phyloP scores from a whole-genome alignment of 2,113 vertebrate genomes.

The Machaerirhynchus nigripectus region DNA sequence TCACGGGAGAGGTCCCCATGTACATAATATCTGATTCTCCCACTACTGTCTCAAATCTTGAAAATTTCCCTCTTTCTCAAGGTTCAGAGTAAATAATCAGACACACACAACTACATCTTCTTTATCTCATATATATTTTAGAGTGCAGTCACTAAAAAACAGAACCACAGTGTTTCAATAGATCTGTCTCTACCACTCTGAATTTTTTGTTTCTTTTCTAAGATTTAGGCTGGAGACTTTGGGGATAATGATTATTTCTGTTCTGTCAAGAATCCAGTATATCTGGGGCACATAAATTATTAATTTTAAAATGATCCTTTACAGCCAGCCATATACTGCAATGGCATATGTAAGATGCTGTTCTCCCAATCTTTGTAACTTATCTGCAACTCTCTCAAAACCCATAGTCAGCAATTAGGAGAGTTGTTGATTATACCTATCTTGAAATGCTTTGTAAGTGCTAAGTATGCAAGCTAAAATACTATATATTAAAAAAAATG shows the following conservation, averaged over 20 bases:
- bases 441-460: background rate
- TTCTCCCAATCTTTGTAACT: background rate
- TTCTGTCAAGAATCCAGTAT: background rate
- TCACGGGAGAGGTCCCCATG: background rate
- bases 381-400: background rate
- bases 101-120: background rate
- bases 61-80: background rate
- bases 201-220: background rate
- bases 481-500: background rate
- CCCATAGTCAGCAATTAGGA: background rate
- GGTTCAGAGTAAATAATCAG: background rate
- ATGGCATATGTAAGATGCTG: background rate
- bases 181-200: background rate
- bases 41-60: background rate
- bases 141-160: background rate
- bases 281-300: constrained; percentile 54
- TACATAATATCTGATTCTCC: background rate
- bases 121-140: background rate
- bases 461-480: background rate
- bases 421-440: background rate
- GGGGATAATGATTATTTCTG: background rate
- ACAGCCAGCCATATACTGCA: background rate
- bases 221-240: background rate
- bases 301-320: constrained; percentile 12
- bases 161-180: background rate